phyloP scores from a whole-genome alignment of 2,113 vertebrate genomes.

The Eptesicus fuscus region DNA sequence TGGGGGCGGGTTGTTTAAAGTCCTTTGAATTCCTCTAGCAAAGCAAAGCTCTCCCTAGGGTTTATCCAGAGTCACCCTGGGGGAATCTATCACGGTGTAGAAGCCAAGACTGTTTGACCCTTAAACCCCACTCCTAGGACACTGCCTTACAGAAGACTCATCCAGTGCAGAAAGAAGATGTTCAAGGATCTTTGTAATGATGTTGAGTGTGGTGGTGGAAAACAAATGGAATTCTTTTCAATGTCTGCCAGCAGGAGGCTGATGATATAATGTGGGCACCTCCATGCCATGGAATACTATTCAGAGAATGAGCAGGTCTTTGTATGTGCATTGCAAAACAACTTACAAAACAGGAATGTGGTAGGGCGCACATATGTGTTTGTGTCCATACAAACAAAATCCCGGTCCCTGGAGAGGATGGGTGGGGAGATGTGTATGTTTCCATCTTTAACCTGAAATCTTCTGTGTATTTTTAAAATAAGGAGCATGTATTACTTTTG shows the following conservation, averaged over 20 bases:
- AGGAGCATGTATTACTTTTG: not conserved
- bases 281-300: too few relatives aligned
- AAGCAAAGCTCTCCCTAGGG: not conserved
- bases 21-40: not conserved
- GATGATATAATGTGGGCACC: not conserved
- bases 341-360: not conserved
- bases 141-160: not conserved
- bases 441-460: not conserved
- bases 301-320: not conserved
- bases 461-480: not conserved
- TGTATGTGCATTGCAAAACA: not conserved
- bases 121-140: not conserved
- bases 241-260: too few relatives aligned
- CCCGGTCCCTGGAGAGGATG: too few relatives aligned
- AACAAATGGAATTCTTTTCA: not conserved
- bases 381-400: too few relatives aligned
- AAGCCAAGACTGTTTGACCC: not conserved
- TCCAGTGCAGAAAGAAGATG: not conserved
- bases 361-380: fast-evolving
- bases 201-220: not conserved
- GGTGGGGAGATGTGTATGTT: not conserved
- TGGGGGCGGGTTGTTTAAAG: not conserved
- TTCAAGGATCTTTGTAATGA: not conserved
- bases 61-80: not conserved
- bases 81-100: not conserved